These are phyloP conservation scores for Rhinoraja longicauda DNA, from an alignment of 2,797 vertebrate species.

Conservation along the genomic window DNA sequence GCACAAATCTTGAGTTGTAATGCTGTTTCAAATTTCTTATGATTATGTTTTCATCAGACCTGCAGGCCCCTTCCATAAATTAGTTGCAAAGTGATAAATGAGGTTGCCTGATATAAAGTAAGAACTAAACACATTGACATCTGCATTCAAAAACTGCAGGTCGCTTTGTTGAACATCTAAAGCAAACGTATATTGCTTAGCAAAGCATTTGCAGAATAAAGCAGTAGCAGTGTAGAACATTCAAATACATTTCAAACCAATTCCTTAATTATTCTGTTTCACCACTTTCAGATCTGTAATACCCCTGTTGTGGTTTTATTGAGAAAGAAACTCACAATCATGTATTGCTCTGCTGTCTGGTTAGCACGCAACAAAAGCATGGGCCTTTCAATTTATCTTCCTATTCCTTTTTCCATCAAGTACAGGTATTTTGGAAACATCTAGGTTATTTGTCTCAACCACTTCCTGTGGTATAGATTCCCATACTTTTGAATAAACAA, in stretches of 20 bases:
- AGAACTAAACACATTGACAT: conserved; percentile 13
- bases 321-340: background rate
- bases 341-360: background rate
- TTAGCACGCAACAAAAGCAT: background rate
- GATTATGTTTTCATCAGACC: background rate
- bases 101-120: background rate
- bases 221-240: background rate
- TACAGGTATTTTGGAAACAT: no score
- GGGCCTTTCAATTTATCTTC: background rate
- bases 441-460: no score
- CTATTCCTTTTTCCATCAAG: background rate
- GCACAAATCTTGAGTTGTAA: background rate
- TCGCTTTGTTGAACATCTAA: conserved; percentile 5
- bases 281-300: background rate
- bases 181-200: background rate
- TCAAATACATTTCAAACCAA: background rate
- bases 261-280: background rate
- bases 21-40: conserved; percentile 4
- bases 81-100: background rate
- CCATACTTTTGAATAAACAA: no score
- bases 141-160: background rate
- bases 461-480: no score
- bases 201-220: background rate
- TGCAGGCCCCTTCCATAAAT: background rate
- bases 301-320: background rate